Base-by-base conservation (phyloP, 2,797 vertebrate species). In the Pangasius sanitwongsei region DNA sequence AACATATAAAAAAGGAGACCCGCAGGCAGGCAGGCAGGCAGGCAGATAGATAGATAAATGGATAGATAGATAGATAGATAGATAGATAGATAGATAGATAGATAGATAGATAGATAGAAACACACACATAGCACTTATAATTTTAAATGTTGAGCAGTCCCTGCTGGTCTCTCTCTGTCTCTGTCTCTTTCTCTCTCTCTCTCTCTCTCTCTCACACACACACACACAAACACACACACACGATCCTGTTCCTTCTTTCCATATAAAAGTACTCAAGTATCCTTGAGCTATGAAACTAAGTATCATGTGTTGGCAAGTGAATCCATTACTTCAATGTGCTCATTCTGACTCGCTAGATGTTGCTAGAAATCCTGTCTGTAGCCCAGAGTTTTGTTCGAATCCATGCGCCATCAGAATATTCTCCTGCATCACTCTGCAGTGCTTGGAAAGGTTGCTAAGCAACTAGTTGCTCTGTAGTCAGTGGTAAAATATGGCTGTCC, bases 381-480 rank as follows among this genome's bases (percentile, higher is more conserved):
- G 81, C 75, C 25, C 67, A 65, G 81, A 91, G 87, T 89, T 90
- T 85, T 89, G 78, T 87, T 80, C 55, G 80, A 61, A 87, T 61
- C 72, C 77, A 28, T 87, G 83, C 37, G 63, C 69, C 37, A n/a
- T 85, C 55, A 23, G 70, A 89, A 81, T 72, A 89, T 91, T 90
- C 53, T 72, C 86, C 83, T 89, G 91, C 91, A 92, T 89, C 31
- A 87, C 90, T 86, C 89, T 87, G 89, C 89, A 78, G 91, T 88
- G 90, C 88, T 93, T 92, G 91, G 88, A 86, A 87, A 91, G 89
- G 93, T 93, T 93, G 93, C 93, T 92, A 90, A 93, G 93, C 93
- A 93, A 93, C 93, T 93, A 92, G 89, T 91, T 90, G 86, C 90
- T 91, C 88, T 72, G 78, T 92, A 89, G 90, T 87, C 86, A 89